Evolutionary conservation across 1,140 invertebrate genomes (phyloP), one percentile per base, ranked within the genome.

Genomic region (Campodea augens): DNA sequence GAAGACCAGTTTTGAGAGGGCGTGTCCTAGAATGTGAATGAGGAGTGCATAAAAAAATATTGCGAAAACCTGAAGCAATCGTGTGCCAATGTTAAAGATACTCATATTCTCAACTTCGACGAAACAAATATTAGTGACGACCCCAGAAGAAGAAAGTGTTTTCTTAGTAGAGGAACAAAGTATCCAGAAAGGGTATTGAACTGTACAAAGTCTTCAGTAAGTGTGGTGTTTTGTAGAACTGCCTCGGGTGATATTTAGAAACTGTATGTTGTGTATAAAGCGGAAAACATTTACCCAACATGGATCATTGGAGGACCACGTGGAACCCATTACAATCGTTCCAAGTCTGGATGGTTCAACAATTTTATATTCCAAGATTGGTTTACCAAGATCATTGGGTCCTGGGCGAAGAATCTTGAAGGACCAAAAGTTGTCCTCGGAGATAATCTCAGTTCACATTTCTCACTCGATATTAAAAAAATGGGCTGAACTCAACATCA

Each of bases 71-170:
- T n/a, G n/a, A n/a, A n/a, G n/a, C n/a, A n/a, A n/a, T n/a, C n/a
- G n/a, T n/a, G n/a, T n/a, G n/a, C n/a, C n/a, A n/a, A n/a, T n/a
- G n/a, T n/a, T n/a, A n/a, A n/a, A n/a, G n/a, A n/a, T n/a, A n/a
- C n/a, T n/a, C n/a, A 49, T 46, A 49, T 57, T 44, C 46, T 54
- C 18, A 67, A 66, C 49, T 66, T 57, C 50, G 63, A 67, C 49
- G 58, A 64, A 50, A 66, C 60, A 3, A 63, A 64, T 50, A 47
- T 62, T n/a, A 51, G 46, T 0, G 61, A 64, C 49, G 56, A 66
- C 50, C 55, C 57, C 7, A 58, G 60, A 21, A 50, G 49, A 12
- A 47, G 56, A 50, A 55, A 54, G 46, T 39, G 47, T 23, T 48
- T 60, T 19, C 48, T 49, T 39, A 54, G 54, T 32, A 52, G 55